Evolutionary conservation across 2,797 vertebrate genomes (phyloP).

Genomic region (Crossoptilon crossoptilon): DNA sequence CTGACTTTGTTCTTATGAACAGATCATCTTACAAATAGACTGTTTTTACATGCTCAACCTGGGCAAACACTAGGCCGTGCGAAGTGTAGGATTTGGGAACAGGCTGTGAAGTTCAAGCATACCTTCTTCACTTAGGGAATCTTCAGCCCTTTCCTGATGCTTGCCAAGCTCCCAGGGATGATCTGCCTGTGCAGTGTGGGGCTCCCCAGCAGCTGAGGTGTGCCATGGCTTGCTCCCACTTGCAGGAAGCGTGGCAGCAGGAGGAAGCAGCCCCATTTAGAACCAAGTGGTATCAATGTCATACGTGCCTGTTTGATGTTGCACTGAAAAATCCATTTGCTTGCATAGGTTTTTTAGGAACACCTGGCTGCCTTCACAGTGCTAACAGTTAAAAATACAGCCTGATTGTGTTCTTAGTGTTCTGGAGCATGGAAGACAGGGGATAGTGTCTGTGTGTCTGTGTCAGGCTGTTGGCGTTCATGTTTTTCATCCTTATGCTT

Average conservation of each 20-base stretch:
- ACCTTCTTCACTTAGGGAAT: rapidly evolving
- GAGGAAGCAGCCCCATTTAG: not conserved
- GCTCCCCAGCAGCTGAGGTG: rapidly evolving
- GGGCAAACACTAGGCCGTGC: rapidly evolving
- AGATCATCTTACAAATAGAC: not conserved
- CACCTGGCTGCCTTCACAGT: not conserved
- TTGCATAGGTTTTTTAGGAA: not conserved
- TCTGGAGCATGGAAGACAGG: not conserved
- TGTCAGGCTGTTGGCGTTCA: rapidly evolving
- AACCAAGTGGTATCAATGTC: rapidly evolving
- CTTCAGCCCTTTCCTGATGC: not conserved
- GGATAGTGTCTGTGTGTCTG: not conserved
- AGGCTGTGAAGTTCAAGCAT: not conserved
- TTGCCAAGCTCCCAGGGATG: rapidly evolving
- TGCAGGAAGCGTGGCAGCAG: not conserved
- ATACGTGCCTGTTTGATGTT: rapidly evolving
- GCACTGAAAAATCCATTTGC: rapidly evolving
- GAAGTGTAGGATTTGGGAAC: rapidly evolving
- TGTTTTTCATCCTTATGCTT: not conserved
- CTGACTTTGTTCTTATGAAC: rapidly evolving
- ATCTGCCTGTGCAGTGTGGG: rapidly evolving
- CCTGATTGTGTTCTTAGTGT: rapidly evolving
- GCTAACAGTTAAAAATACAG: not conserved
- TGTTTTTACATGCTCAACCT: not conserved
- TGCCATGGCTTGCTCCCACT: rapidly evolving